Conservation (phyloP, 2,888 invertebrate genomes). For the Hecatera dysodea region DNA sequence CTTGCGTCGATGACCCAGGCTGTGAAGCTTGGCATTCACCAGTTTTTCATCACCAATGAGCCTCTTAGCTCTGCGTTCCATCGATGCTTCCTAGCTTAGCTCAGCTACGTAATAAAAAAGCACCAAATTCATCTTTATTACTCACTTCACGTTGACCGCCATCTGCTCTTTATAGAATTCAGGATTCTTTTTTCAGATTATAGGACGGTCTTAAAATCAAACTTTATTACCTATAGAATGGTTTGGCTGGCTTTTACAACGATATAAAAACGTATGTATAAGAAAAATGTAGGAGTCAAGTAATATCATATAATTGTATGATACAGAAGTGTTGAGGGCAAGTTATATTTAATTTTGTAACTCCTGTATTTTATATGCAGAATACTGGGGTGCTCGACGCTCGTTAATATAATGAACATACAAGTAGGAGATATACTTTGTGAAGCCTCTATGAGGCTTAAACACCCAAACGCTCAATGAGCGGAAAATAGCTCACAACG, state of each 20-base stretch:
- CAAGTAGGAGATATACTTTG: too few relatives aligned
- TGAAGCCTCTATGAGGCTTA: too few relatives aligned
- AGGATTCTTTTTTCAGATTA: slow-evolving; percentile 22
- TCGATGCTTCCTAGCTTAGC: too few relatives aligned
- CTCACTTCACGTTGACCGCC: not conserved
- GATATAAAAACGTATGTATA: slow-evolving; percentile 10
- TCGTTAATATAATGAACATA: not conserved
- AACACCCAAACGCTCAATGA: too few relatives aligned
- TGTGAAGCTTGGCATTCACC: too few relatives aligned
- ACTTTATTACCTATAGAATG: slow-evolving; percentile 26
- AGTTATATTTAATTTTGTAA: not conserved
- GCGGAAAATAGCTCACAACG: too few relatives aligned
- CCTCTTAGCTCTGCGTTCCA: too few relatives aligned
- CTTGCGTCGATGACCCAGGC: too few relatives aligned
- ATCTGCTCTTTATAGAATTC: slow-evolving; percentile 16
- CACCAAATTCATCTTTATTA: slow-evolving; percentile 13
- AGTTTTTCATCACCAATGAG: too few relatives aligned
- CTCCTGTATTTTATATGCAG: not conserved
- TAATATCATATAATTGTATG: slow-evolving; percentile 15
- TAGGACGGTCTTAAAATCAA: slow-evolving; percentile 30
- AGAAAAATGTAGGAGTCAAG: slow-evolving; percentile 4
- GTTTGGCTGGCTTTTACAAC: slow-evolving; percentile 6
- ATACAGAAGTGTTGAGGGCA: not conserved
- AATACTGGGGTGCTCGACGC: not conserved
- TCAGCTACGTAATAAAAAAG: not conserved